Evolutionary conservation across 2,797 vertebrate genomes (phyloP).

Genomic region (Todus mexicanus): DNA sequence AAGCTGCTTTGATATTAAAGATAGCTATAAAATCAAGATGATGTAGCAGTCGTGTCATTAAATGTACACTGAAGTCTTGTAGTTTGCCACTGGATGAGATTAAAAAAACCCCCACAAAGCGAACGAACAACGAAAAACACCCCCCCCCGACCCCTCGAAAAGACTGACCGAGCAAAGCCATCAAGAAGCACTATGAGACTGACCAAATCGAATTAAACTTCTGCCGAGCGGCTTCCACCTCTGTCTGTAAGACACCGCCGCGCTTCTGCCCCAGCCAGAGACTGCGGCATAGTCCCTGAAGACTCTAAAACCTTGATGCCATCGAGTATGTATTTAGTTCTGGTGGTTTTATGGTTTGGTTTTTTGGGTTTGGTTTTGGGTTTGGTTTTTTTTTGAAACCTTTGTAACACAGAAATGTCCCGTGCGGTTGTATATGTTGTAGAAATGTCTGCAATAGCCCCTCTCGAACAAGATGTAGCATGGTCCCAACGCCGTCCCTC

Average conservation of each 20-base stretch:
- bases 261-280: conserved; percentile 70
- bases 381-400: conserved; percentile 63
- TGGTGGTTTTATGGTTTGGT: conserved; percentile 82
- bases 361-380: no score
- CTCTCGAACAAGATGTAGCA: conserved; percentile 85
- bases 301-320: conserved; percentile 92
- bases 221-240: conserved; percentile 80
- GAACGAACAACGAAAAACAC: not conserved
- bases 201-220: conserved; percentile 89
- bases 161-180: conserved; percentile 96
- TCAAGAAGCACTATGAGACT: conserved; percentile 93
- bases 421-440: conserved; percentile 87
- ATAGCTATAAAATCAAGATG: conserved; percentile 89
- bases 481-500: conserved; percentile 78
- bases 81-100: conserved; percentile 99
- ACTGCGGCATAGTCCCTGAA: conserved; percentile 89
- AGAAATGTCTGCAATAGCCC: conserved; percentile 90
- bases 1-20: conserved; percentile 95
- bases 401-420: conserved; percentile 82
- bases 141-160: not conserved
- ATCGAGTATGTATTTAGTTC: conserved; percentile 85
- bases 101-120: conserved; percentile 69
- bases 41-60: conserved; percentile 92
- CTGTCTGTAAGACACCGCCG: conserved; percentile 91
- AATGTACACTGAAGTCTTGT: conserved; percentile 95